Evolutionary conservation across 2,888 invertebrate genomes (phyloP).

Genomic region (Netelia virgata): DNA sequence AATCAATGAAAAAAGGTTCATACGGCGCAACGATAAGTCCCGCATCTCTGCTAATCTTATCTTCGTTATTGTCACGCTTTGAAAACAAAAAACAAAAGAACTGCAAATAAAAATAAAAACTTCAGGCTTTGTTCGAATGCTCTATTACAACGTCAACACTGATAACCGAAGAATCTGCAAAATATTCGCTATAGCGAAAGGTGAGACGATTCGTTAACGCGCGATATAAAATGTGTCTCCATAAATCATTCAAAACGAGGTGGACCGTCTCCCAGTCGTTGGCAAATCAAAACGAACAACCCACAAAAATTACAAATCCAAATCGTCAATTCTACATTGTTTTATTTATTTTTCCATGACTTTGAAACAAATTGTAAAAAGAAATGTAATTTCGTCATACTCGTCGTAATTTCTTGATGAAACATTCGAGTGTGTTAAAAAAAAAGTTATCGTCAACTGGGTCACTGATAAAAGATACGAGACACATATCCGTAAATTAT

Average conservation of each 20-base stretch:
- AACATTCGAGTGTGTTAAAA: constrained; percentile 6
- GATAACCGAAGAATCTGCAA: neutral
- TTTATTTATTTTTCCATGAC: neutral
- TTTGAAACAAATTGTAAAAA: neutral
- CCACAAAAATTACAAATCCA: neutral
- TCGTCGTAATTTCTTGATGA: neutral
- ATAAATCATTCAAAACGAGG: neutral
- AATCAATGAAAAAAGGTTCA: neutral
- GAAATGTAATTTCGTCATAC: neutral
- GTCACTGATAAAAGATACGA: constrained; percentile 1
- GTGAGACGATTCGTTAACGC: neutral
- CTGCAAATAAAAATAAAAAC: neutral
- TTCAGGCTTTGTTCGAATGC: neutral
- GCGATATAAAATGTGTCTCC: neutral
- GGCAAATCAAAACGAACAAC: neutral
- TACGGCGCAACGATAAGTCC: neutral
- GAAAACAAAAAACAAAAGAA: no score
- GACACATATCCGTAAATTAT: neutral
- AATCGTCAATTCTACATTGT: neutral
- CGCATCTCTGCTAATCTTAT: neutral
- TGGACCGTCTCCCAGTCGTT: neutral
- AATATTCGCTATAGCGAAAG: neutral
- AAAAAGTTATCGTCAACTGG: neutral
- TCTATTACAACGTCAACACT: neutral
- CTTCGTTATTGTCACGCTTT: neutral